A percentile compares a stretch with the other conserved stretches of the same genome.
These are phyloP conservation scores for Dendronephthya gigantea DNA, from an alignment of 64 coral and sea anemone genomes.

Conservation along the genomic window DNA sequence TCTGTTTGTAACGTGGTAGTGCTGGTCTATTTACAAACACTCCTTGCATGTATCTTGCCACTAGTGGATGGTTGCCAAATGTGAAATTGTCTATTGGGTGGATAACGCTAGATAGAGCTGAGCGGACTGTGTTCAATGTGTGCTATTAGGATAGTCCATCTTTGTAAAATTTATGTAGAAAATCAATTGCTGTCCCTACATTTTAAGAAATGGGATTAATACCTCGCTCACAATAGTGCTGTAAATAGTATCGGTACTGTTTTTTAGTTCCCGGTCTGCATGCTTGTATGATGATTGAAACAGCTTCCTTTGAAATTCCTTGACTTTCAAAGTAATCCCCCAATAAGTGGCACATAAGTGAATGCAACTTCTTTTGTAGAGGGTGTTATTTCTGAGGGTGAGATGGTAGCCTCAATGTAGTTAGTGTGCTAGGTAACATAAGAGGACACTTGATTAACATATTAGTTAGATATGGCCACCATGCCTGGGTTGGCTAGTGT, in stretches of 20 bases:
- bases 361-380: slow-evolving; percentile 14
- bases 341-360: slow-evolving; percentile 52
- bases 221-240: slow-evolving; percentile 11
- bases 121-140: no score
- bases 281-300: no score
- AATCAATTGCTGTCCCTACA: slow-evolving; percentile 33
- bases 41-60: no score
- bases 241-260: slow-evolving; percentile 22
- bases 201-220: slow-evolving; percentile 31
- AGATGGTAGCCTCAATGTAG: slow-evolving; percentile 28
- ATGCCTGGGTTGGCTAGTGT: no score
- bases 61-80: no score
- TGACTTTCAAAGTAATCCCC: slow-evolving; percentile 25
- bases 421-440: slow-evolving; percentile 11
- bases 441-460: no score
- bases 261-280: slow-evolving; percentile 29
- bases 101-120: no score
- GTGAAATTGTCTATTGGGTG: no score
- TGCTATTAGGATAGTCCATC: slow-evolving; percentile 32
- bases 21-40: no score
- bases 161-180: slow-evolving; percentile 24
- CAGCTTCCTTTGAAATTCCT: slow-evolving; percentile 54
- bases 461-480: no score
- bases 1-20: slow-evolving; percentile 34
- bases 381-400: slow-evolving; percentile 26